Base-by-base conservation (phyloP, 1,140 invertebrate species). In the Nebria ingens region DNA sequence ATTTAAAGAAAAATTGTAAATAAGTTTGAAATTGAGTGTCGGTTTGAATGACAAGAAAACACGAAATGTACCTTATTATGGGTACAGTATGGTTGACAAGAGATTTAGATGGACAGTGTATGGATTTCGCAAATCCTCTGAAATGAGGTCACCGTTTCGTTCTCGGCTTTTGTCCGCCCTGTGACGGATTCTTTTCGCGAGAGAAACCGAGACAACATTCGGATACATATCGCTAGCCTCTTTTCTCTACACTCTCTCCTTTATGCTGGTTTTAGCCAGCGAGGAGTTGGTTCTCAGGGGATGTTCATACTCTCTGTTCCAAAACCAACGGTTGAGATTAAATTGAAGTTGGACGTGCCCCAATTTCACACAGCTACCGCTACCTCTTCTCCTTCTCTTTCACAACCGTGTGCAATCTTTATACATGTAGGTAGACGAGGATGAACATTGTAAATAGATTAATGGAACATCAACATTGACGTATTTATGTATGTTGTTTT, bases 251-350 rank as follows among this genome's bases (percentile, higher is more conserved):
- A 45, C 15, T 11, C 40, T 6, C 15, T 4, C 6, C 3, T 17
- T 45, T 4, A 9, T 4, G 40, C 40, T 11, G 17, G 40, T 6
- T 4, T 45, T 12, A 45, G 15, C 9, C 9, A 17, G 17, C 9
- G 15, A 6, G 40, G 40, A 45, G 40, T 4, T 29, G 40, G 15
- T 4, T 11, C 40, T 17, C 40, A 12, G 17, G 40, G 40, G 40
- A 45, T 6, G 25, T 34, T 6, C 25, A 9, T 34, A 9, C 25
- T 34, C 25, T 34, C 25, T 34, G 25, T n/a, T n/a, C 25, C 25
- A n/a, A 34, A 34, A 17, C 40, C 6, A 17, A 45, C 40, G 40
- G 40, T 45, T 45, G 40, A 45, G 40, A 45, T 45, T 45, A 45
- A 45, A 45, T 45, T 45, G 40, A 45, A 45, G 40, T 45, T 17